phyloP scores from a whole-genome alignment of 35 echinoderm and acorn worm genomes.

The Acanthaster planci region DNA sequence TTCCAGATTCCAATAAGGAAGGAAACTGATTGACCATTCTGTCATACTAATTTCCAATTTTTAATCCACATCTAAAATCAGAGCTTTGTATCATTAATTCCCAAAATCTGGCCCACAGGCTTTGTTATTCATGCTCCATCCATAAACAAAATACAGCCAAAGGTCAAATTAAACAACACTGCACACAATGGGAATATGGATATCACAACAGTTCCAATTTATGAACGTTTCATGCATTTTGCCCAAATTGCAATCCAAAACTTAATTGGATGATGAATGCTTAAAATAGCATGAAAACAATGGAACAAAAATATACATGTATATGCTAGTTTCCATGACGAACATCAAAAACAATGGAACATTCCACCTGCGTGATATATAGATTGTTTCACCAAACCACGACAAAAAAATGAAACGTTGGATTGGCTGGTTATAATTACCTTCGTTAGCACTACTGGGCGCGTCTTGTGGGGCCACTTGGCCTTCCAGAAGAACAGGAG shows the following conservation, averaged over 20 bases:
- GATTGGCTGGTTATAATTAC: constrained; percentile 7
- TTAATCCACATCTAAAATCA: no score
- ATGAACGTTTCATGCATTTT: constrained; percentile 28
- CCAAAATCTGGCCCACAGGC: no score
- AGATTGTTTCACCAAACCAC: neutral
- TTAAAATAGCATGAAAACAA: neutral
- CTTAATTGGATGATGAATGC: neutral
- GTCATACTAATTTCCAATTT: no score
- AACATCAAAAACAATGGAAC: constrained; percentile 16
- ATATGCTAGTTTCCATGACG: neutral
- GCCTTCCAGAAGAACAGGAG: neutral
- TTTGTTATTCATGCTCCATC: no score
- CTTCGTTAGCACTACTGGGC: constrained; percentile 18
- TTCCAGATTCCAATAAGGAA: no score
- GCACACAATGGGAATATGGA: no score
- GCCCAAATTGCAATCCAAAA: neutral
- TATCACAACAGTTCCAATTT: neutral
- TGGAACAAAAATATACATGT: neutral
- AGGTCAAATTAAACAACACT: no score
- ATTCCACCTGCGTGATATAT: neutral
- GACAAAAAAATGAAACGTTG: neutral
- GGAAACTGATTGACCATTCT: no score
- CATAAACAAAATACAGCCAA: no score
- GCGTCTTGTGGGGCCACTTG: neutral
- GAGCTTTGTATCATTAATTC: no score